phyloP scores from a whole-genome alignment of 2,888 invertebrate genomes.

The Priocnemis perturbator region DNA sequence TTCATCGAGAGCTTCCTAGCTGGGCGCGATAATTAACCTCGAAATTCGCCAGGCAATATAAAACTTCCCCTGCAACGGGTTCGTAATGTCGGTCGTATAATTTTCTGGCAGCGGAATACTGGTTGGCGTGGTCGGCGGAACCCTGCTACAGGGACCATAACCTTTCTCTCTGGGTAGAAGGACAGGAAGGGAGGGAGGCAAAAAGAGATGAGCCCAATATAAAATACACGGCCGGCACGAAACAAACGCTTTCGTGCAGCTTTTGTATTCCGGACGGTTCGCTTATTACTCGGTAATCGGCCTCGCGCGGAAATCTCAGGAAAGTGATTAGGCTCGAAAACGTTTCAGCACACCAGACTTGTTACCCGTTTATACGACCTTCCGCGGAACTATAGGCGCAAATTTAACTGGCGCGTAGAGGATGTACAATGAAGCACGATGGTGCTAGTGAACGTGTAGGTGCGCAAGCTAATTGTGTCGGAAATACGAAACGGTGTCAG shows the following conservation, averaged over 20 bases:
- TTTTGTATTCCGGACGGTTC: too few species aligned
- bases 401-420: too few species aligned
- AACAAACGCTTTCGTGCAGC: background rate
- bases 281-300: too few species aligned
- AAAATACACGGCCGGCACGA: constrained; percentile 5
- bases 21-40: constrained; percentile 43
- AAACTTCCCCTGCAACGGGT: constrained; percentile 43
- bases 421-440: too few species aligned
- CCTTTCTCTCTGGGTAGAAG: constrained; percentile 19
- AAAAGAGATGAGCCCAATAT: constrained; percentile 1
- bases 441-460: too few species aligned
- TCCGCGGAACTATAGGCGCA: too few species aligned
- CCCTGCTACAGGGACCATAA: constrained; percentile 15
- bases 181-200: background rate
- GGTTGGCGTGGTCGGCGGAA: constrained; percentile 1
- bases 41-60: constrained; percentile 41
- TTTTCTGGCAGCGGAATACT: constrained; percentile 37
- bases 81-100: constrained; percentile 45
- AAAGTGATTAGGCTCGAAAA: background rate
- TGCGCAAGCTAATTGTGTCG: too few species aligned
- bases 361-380: too few species aligned
- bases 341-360: too few species aligned
- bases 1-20: constrained; percentile 31
- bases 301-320: background rate
- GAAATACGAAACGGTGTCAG: too few species aligned